These are phyloP conservation scores for Hydrolagus affinis DNA, from an alignment of 2,113 vertebrate species.

Conservation along the genomic window DNA sequence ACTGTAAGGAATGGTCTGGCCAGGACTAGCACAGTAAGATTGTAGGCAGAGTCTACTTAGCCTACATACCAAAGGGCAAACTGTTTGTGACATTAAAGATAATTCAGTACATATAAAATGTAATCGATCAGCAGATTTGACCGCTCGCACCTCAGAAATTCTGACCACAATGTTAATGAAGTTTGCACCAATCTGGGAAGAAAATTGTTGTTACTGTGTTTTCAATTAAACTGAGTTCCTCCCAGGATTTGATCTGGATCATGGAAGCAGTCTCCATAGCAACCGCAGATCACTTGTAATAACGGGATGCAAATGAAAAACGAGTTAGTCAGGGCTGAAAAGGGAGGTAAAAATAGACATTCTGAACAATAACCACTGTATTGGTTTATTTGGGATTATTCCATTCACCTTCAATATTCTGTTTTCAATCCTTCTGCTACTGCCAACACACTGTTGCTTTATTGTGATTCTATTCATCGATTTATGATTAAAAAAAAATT, in stretches of 20 bases:
- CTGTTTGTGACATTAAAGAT: neutral
- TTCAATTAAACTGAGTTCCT: constrained; percentile 25
- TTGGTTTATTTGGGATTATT: neutral
- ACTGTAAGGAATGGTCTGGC: neutral
- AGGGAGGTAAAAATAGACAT: neutral
- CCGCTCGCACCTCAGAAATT: neutral
- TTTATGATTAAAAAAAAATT: neutral
- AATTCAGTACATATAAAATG: neutral
- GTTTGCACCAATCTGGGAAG: neutral
- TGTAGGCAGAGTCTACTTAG: too few relatives aligned
- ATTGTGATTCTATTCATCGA: neutral
- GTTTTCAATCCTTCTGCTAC: neutral
- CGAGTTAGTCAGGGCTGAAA: neutral
- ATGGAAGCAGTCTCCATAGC: constrained; percentile 23
- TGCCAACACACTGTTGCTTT: too few relatives aligned
- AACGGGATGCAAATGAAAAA: constrained; percentile 16
- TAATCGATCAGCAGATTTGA: neutral
- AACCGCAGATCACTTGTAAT: constrained; percentile 21
- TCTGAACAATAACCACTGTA: neutral
- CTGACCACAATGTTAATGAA: neutral
- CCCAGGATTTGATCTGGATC: constrained; percentile 15
- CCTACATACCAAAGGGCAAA: neutral
- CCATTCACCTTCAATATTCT: neutral
- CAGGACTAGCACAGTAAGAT: neutral
- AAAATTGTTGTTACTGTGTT: constrained; percentile 3